Base-by-base conservation (phyloP, 2,113 vertebrate species). In the Ophiodon elongatus region DNA sequence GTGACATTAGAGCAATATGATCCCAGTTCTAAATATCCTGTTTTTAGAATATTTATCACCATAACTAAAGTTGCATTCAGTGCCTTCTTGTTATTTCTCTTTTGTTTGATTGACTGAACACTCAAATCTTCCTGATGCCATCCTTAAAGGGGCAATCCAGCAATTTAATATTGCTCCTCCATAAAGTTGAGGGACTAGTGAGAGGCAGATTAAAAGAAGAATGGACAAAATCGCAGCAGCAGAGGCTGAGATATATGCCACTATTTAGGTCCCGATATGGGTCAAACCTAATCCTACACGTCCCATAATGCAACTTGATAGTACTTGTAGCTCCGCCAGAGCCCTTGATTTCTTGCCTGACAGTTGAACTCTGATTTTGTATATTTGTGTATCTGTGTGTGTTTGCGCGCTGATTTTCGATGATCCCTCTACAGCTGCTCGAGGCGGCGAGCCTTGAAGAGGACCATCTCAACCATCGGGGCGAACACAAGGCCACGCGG, bases 341-440 rank as follows among this genome's bases (percentile, higher is more conserved):
- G 19, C 19, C 47, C 29, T 21, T n/a, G 9, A n/a, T n/a, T n/a
- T n/a, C 23, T 57, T n/a, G 1, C 9, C 25, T 39, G 6, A 17
- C 6, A 43, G 25, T 54, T 23, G 35, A 4, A 10, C 2, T 50
- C n/a, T 33, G 8, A 33, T 72, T 74, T n/a, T 78, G 45, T 6
- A 8, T 33, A 17, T 56, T 1, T 39, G 54, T 47, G 47, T 10
- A 1, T 73, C 15, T 57, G 27, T 79, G 66, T 78, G 15, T 50
- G 29, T 66, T 63, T 54, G 9, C 45, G 19, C 21, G 1, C 4
- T 41, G n/a, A 27, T 9, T 9, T 21, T 35, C 11, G 0, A 35
- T 17, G 0, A 29, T 29, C 35, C 8, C 62, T 57, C 35, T n/a
- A 1, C n/a, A 99, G 97, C 88, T 91, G 84, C 80, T 92, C 57